Conservation (phyloP, 2,113 vertebrate species). For the Riparia riparia region DNA sequence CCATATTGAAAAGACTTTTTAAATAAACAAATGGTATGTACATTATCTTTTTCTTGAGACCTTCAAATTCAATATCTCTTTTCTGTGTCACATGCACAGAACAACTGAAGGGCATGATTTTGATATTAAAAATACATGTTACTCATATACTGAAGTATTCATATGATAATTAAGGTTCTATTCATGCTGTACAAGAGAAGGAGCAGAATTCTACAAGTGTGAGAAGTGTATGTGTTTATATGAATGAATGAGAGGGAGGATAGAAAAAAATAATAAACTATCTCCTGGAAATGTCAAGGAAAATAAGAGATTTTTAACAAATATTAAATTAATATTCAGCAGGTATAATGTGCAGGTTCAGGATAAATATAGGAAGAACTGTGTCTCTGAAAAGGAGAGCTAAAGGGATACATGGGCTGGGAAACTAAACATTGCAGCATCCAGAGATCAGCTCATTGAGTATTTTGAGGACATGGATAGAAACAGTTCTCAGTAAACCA, state of each 20-base stretch:
- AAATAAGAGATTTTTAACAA: neutral
- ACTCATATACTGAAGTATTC: constrained; percentile 42
- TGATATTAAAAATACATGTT: constrained; percentile 53
- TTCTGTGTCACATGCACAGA: neutral
- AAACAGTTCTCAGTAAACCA: neutral
- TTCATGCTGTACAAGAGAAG: neutral
- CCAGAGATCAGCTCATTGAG: neutral
- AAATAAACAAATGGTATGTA: constrained; percentile 49
- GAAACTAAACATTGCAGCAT: neutral
- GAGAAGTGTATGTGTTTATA: neutral
- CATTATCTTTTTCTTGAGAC: constrained; percentile 31
- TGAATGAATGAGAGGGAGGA: neutral
- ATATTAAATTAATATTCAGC: neutral
- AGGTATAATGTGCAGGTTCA: neutral
- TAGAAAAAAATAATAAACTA: neutral
- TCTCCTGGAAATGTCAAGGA: neutral
- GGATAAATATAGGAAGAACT: neutral
- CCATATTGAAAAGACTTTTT: constrained; percentile 33
- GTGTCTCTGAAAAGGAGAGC: neutral
- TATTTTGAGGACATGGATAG: neutral
- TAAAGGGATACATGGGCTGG: neutral
- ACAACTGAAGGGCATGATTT: constrained; percentile 35
- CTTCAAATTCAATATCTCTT: constrained; percentile 51
- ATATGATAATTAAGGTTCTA: constrained; percentile 28
- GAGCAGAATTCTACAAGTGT: neutral